These are phyloP conservation scores for Thomomys bottae DNA, from an alignment of 2,113 vertebrate species.

Conservation along the genomic window DNA sequence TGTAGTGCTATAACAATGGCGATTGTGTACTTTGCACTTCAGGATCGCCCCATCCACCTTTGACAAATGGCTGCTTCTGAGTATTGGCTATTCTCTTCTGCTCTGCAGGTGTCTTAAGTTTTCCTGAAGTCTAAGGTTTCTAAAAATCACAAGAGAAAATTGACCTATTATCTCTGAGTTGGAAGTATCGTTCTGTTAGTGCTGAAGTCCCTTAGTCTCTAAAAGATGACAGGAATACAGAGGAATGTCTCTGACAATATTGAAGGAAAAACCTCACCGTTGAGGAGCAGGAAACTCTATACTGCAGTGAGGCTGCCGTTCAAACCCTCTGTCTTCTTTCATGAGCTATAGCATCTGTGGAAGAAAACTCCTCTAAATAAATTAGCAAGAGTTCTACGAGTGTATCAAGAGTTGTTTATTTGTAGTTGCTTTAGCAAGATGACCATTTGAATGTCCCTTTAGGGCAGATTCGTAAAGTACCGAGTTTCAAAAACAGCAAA, in stretches of 20 bases:
- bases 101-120: not conserved
- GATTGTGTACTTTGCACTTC: not conserved
- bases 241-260: not conserved
- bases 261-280: slow-evolving; percentile 29
- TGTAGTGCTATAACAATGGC: not conserved
- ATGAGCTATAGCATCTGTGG: not conserved
- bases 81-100: not conserved
- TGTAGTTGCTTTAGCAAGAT: slow-evolving; percentile 35
- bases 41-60: not conserved
- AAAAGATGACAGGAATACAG: not conserved
- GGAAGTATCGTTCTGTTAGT: not conserved
- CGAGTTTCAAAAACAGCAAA: slow-evolving; percentile 53
- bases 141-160: slow-evolving; percentile 9
- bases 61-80: not conserved
- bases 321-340: not conserved
- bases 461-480: slow-evolving; percentile 39
- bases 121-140: not conserved
- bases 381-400: not conserved
- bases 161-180: not conserved
- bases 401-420: slow-evolving; percentile 52
- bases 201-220: not conserved
- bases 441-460: slow-evolving; percentile 22
- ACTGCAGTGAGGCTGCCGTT: not conserved
- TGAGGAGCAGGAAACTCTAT: not conserved
- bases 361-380: slow-evolving; percentile 31